phyloP scores from a whole-genome alignment of 2,797 vertebrate genomes.

The Crenuchus spilurus region DNA sequence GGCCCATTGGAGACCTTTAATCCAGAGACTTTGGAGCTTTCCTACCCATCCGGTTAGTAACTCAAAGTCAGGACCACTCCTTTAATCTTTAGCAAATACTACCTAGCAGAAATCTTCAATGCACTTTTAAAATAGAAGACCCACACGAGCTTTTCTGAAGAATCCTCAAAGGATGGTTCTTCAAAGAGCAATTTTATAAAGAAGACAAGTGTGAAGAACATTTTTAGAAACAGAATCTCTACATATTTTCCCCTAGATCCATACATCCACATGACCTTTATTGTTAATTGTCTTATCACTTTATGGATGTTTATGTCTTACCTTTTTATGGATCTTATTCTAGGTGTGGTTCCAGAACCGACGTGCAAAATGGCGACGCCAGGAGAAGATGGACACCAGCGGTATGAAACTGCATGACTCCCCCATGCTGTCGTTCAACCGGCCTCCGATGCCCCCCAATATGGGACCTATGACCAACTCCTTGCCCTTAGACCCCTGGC shows the following conservation, averaged over 20 bases:
- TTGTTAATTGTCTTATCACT: too few species aligned
- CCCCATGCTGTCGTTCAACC: constrained; percentile 85
- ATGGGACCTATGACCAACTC: constrained; percentile 81
- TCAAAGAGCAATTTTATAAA: too few species aligned
- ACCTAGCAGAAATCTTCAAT: neutral
- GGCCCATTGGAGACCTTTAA: neutral
- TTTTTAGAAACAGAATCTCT: too few species aligned
- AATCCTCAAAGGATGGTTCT: too few species aligned
- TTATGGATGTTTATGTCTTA: neutral
- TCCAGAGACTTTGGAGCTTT: constrained; percentile 4
- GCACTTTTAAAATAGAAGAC: neutral
- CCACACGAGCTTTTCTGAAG: too few species aligned
- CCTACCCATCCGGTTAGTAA: constrained; percentile 1
- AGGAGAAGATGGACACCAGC: constrained; percentile 90
- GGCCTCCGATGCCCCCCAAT: constrained; percentile 78
- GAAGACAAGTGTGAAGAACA: too few species aligned
- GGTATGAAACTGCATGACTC: constrained; percentile 89
- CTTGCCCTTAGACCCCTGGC: constrained; percentile 89
- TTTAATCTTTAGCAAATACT: neutral
- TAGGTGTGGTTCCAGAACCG: constrained; percentile 97
- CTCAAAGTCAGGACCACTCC: constrained; percentile 1
- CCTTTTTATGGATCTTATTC: neutral
- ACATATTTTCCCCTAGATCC: too few species aligned
- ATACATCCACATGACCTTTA: too few species aligned
- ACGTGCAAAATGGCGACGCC: constrained; percentile 90